A percentile compares a stretch with the other conserved stretches of the same genome.
Conservation (phyloP, 2,888 invertebrate genomes). For the Baccha elongata region DNA sequence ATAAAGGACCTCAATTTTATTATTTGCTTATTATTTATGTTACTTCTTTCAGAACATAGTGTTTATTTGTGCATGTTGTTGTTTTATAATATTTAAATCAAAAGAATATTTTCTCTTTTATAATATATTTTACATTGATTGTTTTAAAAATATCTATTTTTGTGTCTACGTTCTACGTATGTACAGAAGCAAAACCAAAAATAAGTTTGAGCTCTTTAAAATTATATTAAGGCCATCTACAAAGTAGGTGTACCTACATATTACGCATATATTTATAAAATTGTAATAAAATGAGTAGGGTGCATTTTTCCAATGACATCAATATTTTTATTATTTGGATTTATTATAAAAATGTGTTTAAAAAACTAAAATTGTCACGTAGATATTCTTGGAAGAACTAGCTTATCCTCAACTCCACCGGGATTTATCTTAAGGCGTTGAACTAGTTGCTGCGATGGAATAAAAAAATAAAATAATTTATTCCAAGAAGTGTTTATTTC, state of each 20-base stretch:
- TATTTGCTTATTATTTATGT: neutral
- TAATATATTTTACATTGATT: constrained; percentile 10
- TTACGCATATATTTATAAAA: neutral
- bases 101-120: neutral
- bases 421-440: constrained; percentile 78
- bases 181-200: neutral
- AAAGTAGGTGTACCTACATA: no score
- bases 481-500: constrained; percentile 63
- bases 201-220: constrained; percentile 43
- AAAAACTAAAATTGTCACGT: constrained; percentile 70
- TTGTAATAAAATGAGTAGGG: constrained; percentile 61
- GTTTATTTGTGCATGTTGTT: neutral
- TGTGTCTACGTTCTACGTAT: neutral
- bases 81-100: constrained; percentile 7
- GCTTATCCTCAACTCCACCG: constrained; percentile 79
- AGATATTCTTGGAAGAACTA: constrained; percentile 73
- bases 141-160: constrained; percentile 4
- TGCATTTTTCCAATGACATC: constrained; percentile 68
- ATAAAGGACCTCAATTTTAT: constrained; percentile 1
- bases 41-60: neutral
- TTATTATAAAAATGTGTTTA: constrained; percentile 71
- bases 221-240: constrained; percentile 5
- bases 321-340: constrained; percentile 68
- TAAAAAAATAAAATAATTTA: constrained; percentile 76
- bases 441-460: constrained; percentile 79